Percentiles rank a stretch among this genome's conserved stretches.
Conservation (phyloP, 2,888 invertebrate species). For the Leptinotarsa haldemani region DNA sequence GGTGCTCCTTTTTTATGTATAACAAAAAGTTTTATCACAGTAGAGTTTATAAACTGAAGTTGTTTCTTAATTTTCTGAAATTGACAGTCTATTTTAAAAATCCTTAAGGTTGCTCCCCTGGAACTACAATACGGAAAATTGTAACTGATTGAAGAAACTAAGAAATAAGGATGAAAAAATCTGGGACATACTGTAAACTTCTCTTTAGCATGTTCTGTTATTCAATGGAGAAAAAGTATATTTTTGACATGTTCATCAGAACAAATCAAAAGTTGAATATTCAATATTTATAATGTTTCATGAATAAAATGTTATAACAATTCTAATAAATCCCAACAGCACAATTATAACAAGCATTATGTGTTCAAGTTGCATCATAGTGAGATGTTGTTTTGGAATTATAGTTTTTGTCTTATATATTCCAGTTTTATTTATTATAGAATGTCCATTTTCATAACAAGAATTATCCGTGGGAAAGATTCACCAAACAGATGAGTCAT, state of each 20-base stretch:
- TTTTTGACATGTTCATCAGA: not conserved
- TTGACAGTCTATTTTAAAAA: no score
- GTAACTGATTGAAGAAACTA: no score
- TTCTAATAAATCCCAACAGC: conserved; percentile 9
- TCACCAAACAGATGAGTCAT: not conserved
- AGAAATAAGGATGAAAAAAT: no score
- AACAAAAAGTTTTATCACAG: no score
- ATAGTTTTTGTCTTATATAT: not conserved
- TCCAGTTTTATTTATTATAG: not conserved
- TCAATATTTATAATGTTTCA: not conserved
- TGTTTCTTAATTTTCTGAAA: no score
- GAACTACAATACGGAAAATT: no score
- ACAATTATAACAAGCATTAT: conserved; percentile 1
- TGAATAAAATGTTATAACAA: conserved; percentile 12
- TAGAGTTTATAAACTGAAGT: no score
- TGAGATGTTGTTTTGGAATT: conserved; percentile 9
- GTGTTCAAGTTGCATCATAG: conserved; percentile 1
- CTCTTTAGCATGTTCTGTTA: not conserved
- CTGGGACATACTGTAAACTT: no score
- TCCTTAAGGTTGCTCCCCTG: no score
- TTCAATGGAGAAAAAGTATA: not conserved
- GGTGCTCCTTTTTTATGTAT: no score
- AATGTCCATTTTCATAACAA: not conserved
- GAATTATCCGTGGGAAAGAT: not conserved
- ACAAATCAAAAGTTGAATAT: conserved; percentile 9